phyloP scores from a whole-genome alignment of 2,888 invertebrate species.

The Caenorhabditis japonica region DNA sequence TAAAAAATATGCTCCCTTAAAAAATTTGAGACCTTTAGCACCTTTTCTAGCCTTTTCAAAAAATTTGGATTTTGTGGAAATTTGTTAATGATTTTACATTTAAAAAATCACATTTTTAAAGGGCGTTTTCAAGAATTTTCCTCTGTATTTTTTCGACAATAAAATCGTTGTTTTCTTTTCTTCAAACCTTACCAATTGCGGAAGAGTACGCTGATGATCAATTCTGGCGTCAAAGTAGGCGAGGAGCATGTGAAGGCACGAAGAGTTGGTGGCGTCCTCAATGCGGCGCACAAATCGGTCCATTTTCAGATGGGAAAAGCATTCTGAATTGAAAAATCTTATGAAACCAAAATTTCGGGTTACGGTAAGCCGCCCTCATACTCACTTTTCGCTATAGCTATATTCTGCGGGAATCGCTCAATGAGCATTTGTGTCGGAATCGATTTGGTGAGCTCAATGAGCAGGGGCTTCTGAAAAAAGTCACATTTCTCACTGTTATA shows the following conservation, averaged over 20 bases:
- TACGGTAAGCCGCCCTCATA: constrained; percentile 4
- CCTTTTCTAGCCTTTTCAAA: background rate
- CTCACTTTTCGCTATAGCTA: constrained; percentile 31
- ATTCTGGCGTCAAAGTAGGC: constrained; percentile 54
- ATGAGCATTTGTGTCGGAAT: constrained; percentile 23
- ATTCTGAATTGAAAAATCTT: constrained; percentile 29
- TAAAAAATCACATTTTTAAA: too few species aligned
- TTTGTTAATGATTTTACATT: constrained; percentile 3
- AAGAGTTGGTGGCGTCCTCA: constrained; percentile 34
- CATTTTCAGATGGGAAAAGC: constrained; percentile 46
- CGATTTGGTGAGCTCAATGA: constrained; percentile 22
- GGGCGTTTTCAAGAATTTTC: constrained; percentile 1
- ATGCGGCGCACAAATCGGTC: constrained; percentile 45
- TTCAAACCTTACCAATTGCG: constrained; percentile 27
- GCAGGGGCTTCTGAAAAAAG: constrained; percentile 23
- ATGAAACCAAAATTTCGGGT: background rate
- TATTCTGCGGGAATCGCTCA: constrained; percentile 23
- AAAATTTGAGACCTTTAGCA: background rate
- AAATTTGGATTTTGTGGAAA: background rate
- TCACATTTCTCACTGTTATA: too few species aligned
- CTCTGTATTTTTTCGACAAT: too few species aligned
- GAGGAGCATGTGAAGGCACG: constrained; percentile 53
- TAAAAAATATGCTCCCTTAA: too few species aligned
- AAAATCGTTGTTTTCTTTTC: too few species aligned
- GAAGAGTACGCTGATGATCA: constrained; percentile 16